Evolutionary conservation across 1,140 invertebrate species (phyloP), one percentile per base, ranked within the genome.

Genomic region (Drosophila pseudoobscura): DNA sequence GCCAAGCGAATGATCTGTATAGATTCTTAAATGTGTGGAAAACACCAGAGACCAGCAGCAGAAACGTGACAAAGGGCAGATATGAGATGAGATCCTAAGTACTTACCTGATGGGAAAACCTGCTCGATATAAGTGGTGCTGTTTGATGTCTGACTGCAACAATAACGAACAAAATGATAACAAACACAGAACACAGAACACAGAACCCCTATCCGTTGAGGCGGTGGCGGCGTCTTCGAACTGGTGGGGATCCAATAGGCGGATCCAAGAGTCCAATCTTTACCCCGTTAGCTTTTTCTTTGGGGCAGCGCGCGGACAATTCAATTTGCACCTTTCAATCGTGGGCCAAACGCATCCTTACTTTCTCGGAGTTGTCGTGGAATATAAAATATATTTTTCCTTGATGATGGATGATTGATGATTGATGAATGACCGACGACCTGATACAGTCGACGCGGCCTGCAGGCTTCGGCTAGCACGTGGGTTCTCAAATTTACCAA

Each of bases 251-350:
- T 31, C 8, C 2, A 8, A 8, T 31, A 8, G 29, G 35, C 0
- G 35, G 35, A 13, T 39, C 35, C 35, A 13, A 5, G 1, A 39
- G 11, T 26, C 24, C n/a, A 20, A 26, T 39, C 17, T 8, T 8
- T 26, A 2, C 43, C 17, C 15, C 22, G 13, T 8, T 13, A 3
- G 24, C 17, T n/a, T 62, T 57, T 13, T 24, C 29, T 64, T 13
- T 57, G 6, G 17, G 20, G 9, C 17, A 35, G n/a, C 43, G n/a
- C 43, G 29, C 9, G 31, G 51, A 24, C 31, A 62, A 52, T 57
- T 46, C 50, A 44, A 17, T 51, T 62, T 59, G 65, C 49, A 77
- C 29, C 24, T 80, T 80, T 85, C 76, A 85, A 77, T 85, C 55
- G 55, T 72, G 53, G 41, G 17, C 22, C 41, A 57, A 43, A 47